These are phyloP conservation scores for Henricia sp. DNA, from an alignment of 53 echinoderm and acorn worm genomes.

Conservation along the genomic window DNA sequence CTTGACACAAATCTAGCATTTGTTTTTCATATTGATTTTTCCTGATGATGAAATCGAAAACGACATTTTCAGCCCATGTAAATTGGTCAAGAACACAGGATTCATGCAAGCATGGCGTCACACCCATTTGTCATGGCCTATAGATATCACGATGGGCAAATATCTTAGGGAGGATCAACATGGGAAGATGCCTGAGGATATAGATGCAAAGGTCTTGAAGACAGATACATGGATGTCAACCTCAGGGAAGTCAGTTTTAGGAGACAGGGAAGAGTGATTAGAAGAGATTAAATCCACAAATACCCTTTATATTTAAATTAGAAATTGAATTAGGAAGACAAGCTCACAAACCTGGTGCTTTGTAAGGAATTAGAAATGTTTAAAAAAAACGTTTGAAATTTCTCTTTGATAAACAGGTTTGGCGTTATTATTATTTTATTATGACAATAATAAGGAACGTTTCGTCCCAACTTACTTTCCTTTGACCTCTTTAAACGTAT, in stretches of 20 bases:
- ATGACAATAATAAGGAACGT: neutral
- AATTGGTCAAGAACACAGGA: too few relatives aligned
- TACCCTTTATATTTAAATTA: too few relatives aligned
- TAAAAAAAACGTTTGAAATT: neutral
- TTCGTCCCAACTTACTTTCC: neutral
- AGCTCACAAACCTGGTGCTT: neutral
- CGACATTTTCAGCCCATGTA: neutral
- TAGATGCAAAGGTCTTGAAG: too few relatives aligned
- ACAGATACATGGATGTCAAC: too few relatives aligned
- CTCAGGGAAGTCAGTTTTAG: too few relatives aligned
- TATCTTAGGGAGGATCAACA: too few relatives aligned
- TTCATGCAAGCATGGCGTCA: too few relatives aligned
- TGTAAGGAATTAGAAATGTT: neutral
- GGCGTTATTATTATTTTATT: neutral
- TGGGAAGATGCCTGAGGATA: too few relatives aligned
- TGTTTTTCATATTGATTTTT: conserved; percentile 75
- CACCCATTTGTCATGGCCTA: too few relatives aligned
- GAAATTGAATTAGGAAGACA: neutral
- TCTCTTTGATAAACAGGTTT: neutral
- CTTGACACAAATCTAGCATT: conserved; percentile 67
- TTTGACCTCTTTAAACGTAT: conserved; percentile 39
- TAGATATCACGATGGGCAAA: too few relatives aligned
- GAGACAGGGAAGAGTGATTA: too few relatives aligned
- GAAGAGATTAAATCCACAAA: too few relatives aligned
- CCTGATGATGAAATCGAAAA: conserved; percentile 38